phyloP scores from a whole-genome alignment of 1,140 invertebrate genomes.

The Plodia interpunctella region DNA sequence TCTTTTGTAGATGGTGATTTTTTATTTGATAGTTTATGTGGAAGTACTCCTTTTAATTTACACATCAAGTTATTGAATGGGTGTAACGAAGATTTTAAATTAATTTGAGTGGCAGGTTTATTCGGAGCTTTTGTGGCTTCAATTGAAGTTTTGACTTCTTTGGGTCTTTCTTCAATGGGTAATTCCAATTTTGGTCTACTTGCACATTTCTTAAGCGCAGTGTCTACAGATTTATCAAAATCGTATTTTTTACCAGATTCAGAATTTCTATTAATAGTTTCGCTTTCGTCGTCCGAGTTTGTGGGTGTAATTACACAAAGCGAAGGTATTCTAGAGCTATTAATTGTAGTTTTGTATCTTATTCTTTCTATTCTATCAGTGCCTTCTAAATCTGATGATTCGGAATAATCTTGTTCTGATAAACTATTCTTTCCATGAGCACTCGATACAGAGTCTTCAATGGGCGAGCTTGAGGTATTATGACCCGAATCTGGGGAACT shows the following conservation, averaged over 20 bases:
- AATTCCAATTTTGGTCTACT: slow-evolving; percentile 71
- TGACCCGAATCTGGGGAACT: slow-evolving; percentile 88
- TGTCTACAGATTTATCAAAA: slow-evolving; percentile 28
- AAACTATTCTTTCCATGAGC: slow-evolving; percentile 82
- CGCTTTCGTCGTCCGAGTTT: slow-evolving; percentile 89
- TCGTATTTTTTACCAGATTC: slow-evolving; percentile 34
- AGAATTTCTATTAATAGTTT: slow-evolving; percentile 58
- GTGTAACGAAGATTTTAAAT: slow-evolving; percentile 71
- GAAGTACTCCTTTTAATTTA: slow-evolving; percentile 80
- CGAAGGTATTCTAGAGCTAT: slow-evolving; percentile 91
- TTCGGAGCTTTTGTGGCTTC: slow-evolving; percentile 49
- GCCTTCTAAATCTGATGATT: slow-evolving; percentile 90
- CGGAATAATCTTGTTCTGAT: slow-evolving; percentile 86
- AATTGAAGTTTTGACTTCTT: slow-evolving; percentile 37
- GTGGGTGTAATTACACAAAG: slow-evolving; percentile 95
- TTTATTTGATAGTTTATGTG: slow-evolving; percentile 74
- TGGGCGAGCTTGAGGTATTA: slow-evolving; percentile 88
- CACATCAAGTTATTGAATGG: slow-evolving; percentile 81
- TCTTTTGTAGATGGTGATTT: slow-evolving; percentile 75
- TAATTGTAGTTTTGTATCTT: slow-evolving; percentile 90
- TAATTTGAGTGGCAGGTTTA: slow-evolving; percentile 45
- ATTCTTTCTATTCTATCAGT: slow-evolving; percentile 90
- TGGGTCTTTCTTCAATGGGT: slow-evolving; percentile 53
- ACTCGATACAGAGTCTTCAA: slow-evolving; percentile 83
- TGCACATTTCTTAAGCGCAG: slow-evolving; percentile 28